These are phyloP conservation scores for Heliothis virescens DNA, from an alignment of 1,140 invertebrate genomes.

Conservation along the genomic window DNA sequence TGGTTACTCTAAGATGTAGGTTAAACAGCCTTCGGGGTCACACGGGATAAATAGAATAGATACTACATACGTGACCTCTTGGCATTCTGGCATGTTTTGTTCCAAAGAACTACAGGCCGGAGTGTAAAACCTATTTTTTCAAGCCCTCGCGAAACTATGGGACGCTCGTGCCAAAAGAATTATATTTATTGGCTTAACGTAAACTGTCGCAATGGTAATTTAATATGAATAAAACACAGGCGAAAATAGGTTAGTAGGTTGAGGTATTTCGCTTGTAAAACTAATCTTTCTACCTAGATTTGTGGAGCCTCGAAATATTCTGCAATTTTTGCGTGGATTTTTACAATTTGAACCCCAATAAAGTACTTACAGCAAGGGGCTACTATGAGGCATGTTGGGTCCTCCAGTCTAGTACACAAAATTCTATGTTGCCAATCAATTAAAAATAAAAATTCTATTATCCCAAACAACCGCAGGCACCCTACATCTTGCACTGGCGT, in stretches of 20 bases:
- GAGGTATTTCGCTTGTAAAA: conserved; percentile 30
- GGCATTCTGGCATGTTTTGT: conserved; percentile 17
- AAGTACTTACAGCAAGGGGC: too few relatives aligned
- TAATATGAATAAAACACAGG: conserved; percentile 26
- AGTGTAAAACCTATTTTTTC: conserved; percentile 12
- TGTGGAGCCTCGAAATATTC: neutral
- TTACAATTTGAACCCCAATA: too few relatives aligned
- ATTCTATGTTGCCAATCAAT: neutral
- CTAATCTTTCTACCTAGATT: conserved; percentile 13
- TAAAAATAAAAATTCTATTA: neutral
- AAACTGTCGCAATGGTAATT: conserved; percentile 16
- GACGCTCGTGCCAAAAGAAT: conserved; percentile 25
- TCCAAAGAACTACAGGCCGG: conserved; percentile 17
- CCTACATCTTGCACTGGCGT: conserved; percentile 51
- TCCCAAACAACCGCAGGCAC: conserved; percentile 12
- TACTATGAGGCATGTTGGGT: too few relatives aligned
- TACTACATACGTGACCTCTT: conserved; percentile 30
- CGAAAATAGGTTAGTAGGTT: conserved; percentile 14
- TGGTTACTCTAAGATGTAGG: conserved; percentile 48
- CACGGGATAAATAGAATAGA: conserved; percentile 1
- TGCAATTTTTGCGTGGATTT: neutral
- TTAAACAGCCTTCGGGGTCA: conserved; percentile 19
- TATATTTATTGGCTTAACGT: conserved; percentile 32
- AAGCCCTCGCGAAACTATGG: conserved; percentile 8
- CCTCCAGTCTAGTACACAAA: neutral